Evolutionary conservation across 2,797 vertebrate genomes (phyloP), one percentile per base, ranked within the genome.

Genomic region (Philypnodon macrostomus): DNA sequence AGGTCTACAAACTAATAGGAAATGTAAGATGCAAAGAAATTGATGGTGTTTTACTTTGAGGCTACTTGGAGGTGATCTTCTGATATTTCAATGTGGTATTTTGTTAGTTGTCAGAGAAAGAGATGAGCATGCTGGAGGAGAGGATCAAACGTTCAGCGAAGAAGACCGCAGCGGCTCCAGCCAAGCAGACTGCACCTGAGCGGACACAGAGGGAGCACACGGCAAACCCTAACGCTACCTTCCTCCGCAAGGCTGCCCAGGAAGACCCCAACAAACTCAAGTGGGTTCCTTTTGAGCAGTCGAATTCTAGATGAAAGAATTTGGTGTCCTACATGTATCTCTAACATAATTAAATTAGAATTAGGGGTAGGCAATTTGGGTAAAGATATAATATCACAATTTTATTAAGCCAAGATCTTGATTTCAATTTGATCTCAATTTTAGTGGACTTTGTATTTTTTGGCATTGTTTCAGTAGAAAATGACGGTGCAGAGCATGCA

Each of bases 61-160:
- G 7, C 0, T n/a, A 21, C 11, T 4, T 18, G 1, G 10, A 4
- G 21, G 26, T 13, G 9, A 14, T 7, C 26, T 7, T 45, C 11
- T 45, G 16, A 7, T 4, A 31, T 32, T 5, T 19, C 12, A 4
- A 24, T 34, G n/a, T 33, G 19, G 12, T 5, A 0, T 38, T 8
- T 7, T n/a, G n/a, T 29, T 60, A 99, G 97, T 88, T 99, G 52
- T 98, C 97, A 1, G 96, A 99, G 73, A 99, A 99, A 54, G 97
- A 99, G 54, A 93, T 99, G 96, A 98, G 97, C 78, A 99, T 99
- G 97, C 69, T 99, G 24, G 96, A 98, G 71, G 97, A 99, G 61
- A 89, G 97, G 51, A 96, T 99, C 81, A 98, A 98, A 44, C 88
- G 97, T 0, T 95, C 97, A 1, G 95, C 95, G n/a, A 99, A 98